phyloP scores from a whole-genome alignment of 2,797 vertebrate genomes.

The Strix occidentalis region DNA sequence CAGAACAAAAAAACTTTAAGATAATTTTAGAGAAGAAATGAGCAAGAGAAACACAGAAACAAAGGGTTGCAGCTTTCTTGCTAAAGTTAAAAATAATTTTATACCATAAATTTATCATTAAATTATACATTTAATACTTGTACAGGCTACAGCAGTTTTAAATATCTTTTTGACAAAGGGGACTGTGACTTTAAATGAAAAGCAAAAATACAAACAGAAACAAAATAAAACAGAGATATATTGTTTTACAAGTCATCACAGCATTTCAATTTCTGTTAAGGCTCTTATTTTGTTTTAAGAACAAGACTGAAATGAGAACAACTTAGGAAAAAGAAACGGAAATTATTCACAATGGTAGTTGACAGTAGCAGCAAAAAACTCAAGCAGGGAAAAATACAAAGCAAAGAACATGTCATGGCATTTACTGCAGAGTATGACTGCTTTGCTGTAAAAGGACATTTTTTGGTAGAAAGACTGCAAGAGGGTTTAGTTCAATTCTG shows the following conservation, averaged over 20 bases:
- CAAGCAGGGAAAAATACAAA: not conserved
- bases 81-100: not conserved
- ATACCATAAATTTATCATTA: not conserved
- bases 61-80: not conserved
- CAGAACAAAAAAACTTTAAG: not conserved
- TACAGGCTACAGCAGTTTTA: not conserved
- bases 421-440: not conserved
- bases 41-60: not conserved
- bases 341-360: not conserved
- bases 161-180: not conserved
- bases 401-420: not conserved
- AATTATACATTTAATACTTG: not conserved
- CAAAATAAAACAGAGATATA: not conserved
- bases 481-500: not conserved
- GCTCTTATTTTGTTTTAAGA: not conserved
- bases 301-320: not conserved
- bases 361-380: conserved; percentile 13
- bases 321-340: not conserved
- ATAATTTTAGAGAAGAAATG: not conserved
- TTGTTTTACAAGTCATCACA: not conserved
- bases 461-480: not conserved
- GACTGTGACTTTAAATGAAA: not conserved
- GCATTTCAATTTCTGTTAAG: not conserved
- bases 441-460: not conserved
- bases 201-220: not conserved